phyloP scores from a whole-genome alignment of 1,140 invertebrate genomes.

The Cylas formicarius region DNA sequence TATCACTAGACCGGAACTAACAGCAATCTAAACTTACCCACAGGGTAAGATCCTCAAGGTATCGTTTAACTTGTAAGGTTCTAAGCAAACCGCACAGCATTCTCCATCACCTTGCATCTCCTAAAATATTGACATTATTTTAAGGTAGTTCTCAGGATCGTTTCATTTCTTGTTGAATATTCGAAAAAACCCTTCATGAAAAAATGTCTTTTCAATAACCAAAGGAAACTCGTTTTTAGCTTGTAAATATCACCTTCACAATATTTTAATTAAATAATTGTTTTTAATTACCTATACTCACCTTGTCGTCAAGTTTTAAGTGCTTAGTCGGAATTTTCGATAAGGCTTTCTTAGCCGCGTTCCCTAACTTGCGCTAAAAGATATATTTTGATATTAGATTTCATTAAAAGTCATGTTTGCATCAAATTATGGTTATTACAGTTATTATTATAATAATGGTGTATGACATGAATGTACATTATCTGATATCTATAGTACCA shows the following conservation, averaged over 20 bases:
- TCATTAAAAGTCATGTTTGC: background rate
- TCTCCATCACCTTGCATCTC: slow-evolving; percentile 73
- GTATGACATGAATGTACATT: too few relatives aligned
- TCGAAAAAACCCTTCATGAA: too few relatives aligned
- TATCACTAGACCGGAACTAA: slow-evolving; percentile 1
- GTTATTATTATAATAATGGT: background rate
- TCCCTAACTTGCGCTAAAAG: slow-evolving; percentile 72
- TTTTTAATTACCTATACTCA: slow-evolving; percentile 42
- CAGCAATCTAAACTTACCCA: slow-evolving; percentile 56
- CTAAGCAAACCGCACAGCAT: slow-evolving; percentile 89
- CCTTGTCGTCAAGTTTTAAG: slow-evolving; percentile 75
- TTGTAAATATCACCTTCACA: too few relatives aligned
- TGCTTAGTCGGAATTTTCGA: slow-evolving; percentile 83
- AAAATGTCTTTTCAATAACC: too few relatives aligned
- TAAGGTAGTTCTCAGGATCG: too few relatives aligned
- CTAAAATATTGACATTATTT: slow-evolving; percentile 42
- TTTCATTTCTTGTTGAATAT: too few relatives aligned
- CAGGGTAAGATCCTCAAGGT: slow-evolving; percentile 79
- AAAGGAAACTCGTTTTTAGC: too few relatives aligned
- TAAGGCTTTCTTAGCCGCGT: slow-evolving; percentile 82
- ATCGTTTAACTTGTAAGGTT: slow-evolving; percentile 78
- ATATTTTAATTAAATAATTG: too few relatives aligned
- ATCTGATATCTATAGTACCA: too few relatives aligned
- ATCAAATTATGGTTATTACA: background rate
- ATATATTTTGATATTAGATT: background rate